Evolutionary conservation across 2,888 invertebrate genomes (phyloP).

Genomic region (Serrognathus titanus): DNA sequence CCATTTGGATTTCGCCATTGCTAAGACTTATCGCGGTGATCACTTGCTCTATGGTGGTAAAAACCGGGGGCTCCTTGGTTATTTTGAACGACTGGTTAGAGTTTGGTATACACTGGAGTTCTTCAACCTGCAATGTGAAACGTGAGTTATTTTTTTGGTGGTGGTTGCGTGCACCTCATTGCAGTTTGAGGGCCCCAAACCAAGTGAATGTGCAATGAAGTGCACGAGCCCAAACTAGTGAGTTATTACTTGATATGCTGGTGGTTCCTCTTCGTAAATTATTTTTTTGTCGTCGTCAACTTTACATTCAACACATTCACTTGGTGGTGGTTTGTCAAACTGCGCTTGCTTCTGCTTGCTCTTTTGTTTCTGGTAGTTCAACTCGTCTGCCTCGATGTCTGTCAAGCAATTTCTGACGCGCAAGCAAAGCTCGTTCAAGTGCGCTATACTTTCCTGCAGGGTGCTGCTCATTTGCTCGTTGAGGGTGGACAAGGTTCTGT

Average conservation of each 20-base stretch:
- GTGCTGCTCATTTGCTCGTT: constrained; percentile 31
- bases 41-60: too few relatives aligned
- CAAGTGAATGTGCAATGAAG: too few relatives aligned
- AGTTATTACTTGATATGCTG: too few relatives aligned
- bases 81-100: too few relatives aligned
- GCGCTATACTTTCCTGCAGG: constrained; percentile 27
- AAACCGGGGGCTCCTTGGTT: too few relatives aligned
- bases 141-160: too few relatives aligned
- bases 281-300: neutral
- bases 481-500: constrained; percentile 22
- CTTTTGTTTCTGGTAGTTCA: constrained; percentile 9
- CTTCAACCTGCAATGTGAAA: too few relatives aligned
- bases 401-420: constrained; percentile 26
- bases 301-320: neutral
- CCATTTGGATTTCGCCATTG: neutral
- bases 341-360: neutral
- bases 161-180: too few relatives aligned
- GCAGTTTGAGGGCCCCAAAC: too few relatives aligned
- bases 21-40: neutral
- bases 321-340: neutral
- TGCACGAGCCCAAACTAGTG: too few relatives aligned
- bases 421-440: constrained; percentile 28
- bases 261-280: neutral
- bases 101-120: too few relatives aligned
- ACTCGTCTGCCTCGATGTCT: constrained; percentile 24